Percentiles rank a stretch among this genome's conserved stretches.
Evolutionary conservation across 2,113 vertebrate species (phyloP).

Genomic region (Ardeotis arabs): DNA sequence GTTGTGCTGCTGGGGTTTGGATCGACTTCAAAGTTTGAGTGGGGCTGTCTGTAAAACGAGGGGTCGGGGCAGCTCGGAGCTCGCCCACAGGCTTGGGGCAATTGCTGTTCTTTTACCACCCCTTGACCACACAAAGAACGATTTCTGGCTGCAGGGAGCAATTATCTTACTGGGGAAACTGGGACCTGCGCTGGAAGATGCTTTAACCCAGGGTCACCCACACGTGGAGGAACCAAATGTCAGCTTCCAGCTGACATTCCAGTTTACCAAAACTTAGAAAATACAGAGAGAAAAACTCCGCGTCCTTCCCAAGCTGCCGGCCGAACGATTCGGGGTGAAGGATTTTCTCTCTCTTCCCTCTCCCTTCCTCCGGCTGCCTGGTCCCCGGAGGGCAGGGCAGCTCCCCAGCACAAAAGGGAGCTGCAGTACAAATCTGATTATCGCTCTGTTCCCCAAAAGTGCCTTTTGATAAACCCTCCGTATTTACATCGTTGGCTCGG

Average conservation of each 20-base stretch:
- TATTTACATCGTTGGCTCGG: background rate
- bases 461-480: background rate
- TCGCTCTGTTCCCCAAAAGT: rapidly evolving
- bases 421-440: rapidly evolving
- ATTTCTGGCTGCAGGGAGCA: background rate
- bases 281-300: background rate
- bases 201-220: background rate
- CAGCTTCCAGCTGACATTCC: background rate
- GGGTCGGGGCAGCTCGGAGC: background rate
- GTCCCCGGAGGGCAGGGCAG: rapidly evolving
- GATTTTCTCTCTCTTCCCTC: background rate
- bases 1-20: background rate
- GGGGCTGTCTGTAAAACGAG: background rate
- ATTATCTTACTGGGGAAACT: rapidly evolving
- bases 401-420: background rate
- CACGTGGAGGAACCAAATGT: background rate
- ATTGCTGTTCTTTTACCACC: background rate
- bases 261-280: rapidly evolving
- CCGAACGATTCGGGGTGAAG: background rate
- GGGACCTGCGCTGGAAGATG: background rate
- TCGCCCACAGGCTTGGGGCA: no score
- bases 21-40: background rate
- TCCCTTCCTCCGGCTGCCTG: background rate
- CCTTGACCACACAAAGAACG: rapidly evolving
- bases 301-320: background rate